Evolutionary conservation across 2,113 vertebrate genomes (phyloP).

Genomic region (Xyrauchen texanus): DNA sequence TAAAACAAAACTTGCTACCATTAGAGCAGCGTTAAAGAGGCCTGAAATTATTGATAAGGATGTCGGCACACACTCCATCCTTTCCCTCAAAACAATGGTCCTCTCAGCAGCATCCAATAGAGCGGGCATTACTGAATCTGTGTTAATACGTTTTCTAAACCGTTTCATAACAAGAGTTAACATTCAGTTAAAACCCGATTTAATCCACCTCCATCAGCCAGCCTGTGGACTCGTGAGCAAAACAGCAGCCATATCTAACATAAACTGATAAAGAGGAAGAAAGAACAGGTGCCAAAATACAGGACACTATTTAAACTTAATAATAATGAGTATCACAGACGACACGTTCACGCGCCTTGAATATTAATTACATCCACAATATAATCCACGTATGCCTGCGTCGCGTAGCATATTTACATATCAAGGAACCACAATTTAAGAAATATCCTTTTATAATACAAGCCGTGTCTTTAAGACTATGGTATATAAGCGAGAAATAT

Average conservation of each 20-base stretch:
- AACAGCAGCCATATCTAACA: conserved; percentile 15
- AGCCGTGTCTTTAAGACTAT: background rate
- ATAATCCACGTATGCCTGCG: background rate
- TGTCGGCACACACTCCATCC: background rate
- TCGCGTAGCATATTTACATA: conserved; percentile 9
- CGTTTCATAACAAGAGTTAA: conserved; percentile 46
- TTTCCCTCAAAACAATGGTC: background rate
- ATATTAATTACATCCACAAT: conserved; percentile 37
- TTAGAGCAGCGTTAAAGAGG: background rate
- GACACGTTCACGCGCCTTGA: background rate
- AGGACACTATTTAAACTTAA: background rate
- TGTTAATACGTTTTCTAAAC: conserved; percentile 41
- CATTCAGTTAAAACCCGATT: conserved; percentile 34
- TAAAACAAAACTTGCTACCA: conserved; percentile 1
- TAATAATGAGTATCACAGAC: conserved; percentile 7
- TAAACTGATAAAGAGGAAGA: conserved; percentile 8
- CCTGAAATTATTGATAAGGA: conserved; percentile 7
- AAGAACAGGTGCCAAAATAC: conserved; percentile 12
- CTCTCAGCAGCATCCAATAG: conserved; percentile 10
- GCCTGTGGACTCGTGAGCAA: conserved; percentile 26
- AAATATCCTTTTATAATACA: background rate
- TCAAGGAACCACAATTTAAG: background rate
- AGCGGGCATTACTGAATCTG: conserved; percentile 35
- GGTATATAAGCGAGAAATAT: background rate
- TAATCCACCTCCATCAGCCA: conserved; percentile 29